Evolutionary conservation across 2,113 vertebrate genomes (phyloP), one percentile per base, ranked within the genome.

Genomic region (Oxyruncus cristatus): DNA sequence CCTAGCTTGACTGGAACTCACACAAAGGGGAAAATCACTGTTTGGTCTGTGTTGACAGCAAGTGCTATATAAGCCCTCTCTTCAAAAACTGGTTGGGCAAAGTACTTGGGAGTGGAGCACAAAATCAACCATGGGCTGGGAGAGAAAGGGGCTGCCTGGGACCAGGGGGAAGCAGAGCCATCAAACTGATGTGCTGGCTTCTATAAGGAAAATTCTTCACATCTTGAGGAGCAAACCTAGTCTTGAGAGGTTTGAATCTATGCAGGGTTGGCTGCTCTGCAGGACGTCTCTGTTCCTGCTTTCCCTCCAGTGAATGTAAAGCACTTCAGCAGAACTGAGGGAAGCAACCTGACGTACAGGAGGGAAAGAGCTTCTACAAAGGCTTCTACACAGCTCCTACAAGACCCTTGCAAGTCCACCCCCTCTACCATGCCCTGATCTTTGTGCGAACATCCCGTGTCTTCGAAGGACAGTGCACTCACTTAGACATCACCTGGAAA

Each of bases 171-270:
- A 65, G 32, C 50, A 56, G 35, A 42, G 27, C 6, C 20, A 32
- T 74, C 59, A 42, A 5, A 74, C 28, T 44, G 50, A 21, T 72
- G 14, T 41, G 12, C 26, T 30, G n/a, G 24, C 24, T 78, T 85
- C n/a, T 66, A 4, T 6, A 35, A 66, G 23, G 12, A 75, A 82
- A 78, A 53, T 13, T 6, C 11, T 67, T 94, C 83, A 71, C 9
- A 18, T 12, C 28, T 49, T 0, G 0, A 74, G 37, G 17, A 71
- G 24, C 14, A 84, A 89, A 77, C 9, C 2, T 14, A 24, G 11
- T 33, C 33, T 33, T 1, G 3, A 79, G 56, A 71, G 41, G 13
- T 20, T 27, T 59, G 50, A 23, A 75, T 62, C 39, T 63, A 52
- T 14, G 7, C 19, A 33, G 26, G 32, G 6, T 22, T 24, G 6